phyloP scores from a whole-genome alignment of 2,113 vertebrate genomes.

The Saccopteryx leptura region DNA sequence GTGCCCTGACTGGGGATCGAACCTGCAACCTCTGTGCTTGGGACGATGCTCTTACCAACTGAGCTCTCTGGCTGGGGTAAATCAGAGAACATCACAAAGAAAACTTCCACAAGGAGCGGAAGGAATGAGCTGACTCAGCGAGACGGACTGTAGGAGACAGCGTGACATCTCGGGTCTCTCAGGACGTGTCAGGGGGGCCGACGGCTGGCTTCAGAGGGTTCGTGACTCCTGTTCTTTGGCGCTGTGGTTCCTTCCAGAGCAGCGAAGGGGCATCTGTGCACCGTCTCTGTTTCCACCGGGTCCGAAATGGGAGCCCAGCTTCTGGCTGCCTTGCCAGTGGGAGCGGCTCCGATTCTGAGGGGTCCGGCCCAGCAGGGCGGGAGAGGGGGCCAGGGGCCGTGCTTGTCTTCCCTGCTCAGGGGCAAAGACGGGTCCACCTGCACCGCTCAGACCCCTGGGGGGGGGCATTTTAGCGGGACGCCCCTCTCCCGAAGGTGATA shows the following conservation, averaged over 20 bases:
- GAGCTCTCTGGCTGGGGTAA: too few relatives aligned
- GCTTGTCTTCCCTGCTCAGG: accelerated
- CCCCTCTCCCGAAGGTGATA: accelerated
- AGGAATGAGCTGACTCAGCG: accelerated
- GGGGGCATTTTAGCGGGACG: accelerated
- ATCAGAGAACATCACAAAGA: too few relatives aligned
- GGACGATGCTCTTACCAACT: too few relatives aligned
- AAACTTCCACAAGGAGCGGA: not conserved
- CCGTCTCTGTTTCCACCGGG: accelerated
- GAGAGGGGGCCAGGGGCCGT: accelerated
- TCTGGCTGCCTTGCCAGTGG: accelerated
- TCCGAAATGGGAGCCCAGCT: not conserved
- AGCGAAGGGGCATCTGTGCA: accelerated
- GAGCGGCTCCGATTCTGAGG: not conserved
- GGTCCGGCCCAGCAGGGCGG: accelerated
- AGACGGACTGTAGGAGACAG: not conserved
- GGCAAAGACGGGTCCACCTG: not conserved
- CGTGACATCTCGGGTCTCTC: too few relatives aligned
- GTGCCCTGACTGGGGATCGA: too few relatives aligned
- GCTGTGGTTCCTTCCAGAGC: too few relatives aligned
- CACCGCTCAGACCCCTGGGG: accelerated
- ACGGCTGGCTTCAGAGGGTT: not conserved
- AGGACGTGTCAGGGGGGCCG: accelerated
- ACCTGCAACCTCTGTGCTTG: too few relatives aligned
- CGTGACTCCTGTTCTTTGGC: too few relatives aligned